Base-by-base conservation (phyloP, 2,113 vertebrate species). In the Peromyscus maniculatus region DNA sequence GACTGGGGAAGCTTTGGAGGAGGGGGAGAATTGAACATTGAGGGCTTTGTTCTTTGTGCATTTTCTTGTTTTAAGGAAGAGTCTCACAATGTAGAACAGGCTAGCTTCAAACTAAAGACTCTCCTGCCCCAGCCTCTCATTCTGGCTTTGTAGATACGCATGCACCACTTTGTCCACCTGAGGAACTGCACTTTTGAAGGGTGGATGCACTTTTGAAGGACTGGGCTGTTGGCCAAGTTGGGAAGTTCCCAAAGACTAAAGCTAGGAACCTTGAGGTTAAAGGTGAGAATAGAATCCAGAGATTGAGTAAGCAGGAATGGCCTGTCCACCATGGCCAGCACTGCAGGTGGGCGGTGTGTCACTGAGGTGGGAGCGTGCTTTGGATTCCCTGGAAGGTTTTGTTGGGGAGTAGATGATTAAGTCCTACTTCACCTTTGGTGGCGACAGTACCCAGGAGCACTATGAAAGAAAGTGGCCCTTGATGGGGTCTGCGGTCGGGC, bases 241-340 rank as follows among this genome's bases (percentile, higher is more conserved):
- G 16, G 33, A 26, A 22, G 57, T 79, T 78, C 43, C 28, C 39
- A n/a, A 55, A 52, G 52, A 49, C 80, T 24, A 59, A 72, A 72
- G 12, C n/a, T 83, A 43, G 7, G 7, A 31, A 28, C 43, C 22
- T 52, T 95, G 77, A 7, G n/a, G 72, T 43, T 87, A 55, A 84
- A 94, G 62, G 59, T 83, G 71, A 91, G 57, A 69, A 36, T 8
- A 36, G 62, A 55, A 4, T 11, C 31, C 55, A 26, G 17, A 24
- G 19, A 16, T n/a, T 36, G 4, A 4, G 24, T 57, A 17, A 69
- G 13, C 57, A 57, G 39, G 12, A 39, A 57, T 16, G 43, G 26
- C 0, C 0, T 46, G 21, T 78, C 36, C 39, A 13, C 5, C 19
- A 36, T 46, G 46, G 10, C 79, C 4, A 0, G 26, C 69, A 43